Evolutionary conservation across 2,797 vertebrate genomes (phyloP).

Genomic region (Helarctos malayanus): DNA sequence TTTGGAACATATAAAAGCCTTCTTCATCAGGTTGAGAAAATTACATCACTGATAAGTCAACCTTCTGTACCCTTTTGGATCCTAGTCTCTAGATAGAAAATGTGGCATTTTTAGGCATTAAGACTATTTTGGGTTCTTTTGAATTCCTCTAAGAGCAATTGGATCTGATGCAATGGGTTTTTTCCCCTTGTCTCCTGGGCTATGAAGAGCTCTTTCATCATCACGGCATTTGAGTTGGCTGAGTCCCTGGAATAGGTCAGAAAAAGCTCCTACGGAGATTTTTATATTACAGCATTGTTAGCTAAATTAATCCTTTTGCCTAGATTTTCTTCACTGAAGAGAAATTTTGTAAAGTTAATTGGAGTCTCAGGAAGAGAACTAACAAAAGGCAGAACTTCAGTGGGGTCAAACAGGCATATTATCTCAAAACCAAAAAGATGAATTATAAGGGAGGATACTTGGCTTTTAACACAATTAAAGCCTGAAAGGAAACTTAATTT

Average conservation of each 20-base stretch:
- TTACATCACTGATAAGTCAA: conserved; percentile 68
- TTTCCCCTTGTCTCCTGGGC: conserved; percentile 49
- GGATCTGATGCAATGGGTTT: conserved; percentile 55
- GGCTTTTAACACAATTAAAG: conserved; percentile 68
- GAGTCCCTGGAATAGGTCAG: conserved; percentile 74
- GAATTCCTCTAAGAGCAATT: conserved; percentile 73
- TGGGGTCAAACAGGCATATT: conserved; percentile 69
- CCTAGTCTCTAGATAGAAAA: conserved; percentile 43
- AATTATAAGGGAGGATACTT: conserved; percentile 59
- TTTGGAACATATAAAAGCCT: conserved; percentile 63
- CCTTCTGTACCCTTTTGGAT: conserved; percentile 38
- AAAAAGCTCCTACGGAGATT: conserved; percentile 73
- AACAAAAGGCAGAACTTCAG: conserved; percentile 75
- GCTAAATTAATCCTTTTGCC: conserved; percentile 80
- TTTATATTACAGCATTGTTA: conserved; percentile 78
- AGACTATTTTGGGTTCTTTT: conserved; percentile 74
- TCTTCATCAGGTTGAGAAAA: conserved; percentile 70
- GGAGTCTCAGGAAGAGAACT: conserved; percentile 71
- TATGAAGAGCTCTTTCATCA: conserved; percentile 76
- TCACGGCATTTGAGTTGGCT: conserved; percentile 65
- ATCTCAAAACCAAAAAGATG: conserved; percentile 73
- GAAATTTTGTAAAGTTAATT: conserved; percentile 83
- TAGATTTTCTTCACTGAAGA: conserved; percentile 64
- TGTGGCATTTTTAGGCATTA: conserved; percentile 74
- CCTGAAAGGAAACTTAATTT: conserved; percentile 62